Base-by-base conservation (phyloP, 92 coral and sea anemone genomes). In the Ricordea florida region DNA sequence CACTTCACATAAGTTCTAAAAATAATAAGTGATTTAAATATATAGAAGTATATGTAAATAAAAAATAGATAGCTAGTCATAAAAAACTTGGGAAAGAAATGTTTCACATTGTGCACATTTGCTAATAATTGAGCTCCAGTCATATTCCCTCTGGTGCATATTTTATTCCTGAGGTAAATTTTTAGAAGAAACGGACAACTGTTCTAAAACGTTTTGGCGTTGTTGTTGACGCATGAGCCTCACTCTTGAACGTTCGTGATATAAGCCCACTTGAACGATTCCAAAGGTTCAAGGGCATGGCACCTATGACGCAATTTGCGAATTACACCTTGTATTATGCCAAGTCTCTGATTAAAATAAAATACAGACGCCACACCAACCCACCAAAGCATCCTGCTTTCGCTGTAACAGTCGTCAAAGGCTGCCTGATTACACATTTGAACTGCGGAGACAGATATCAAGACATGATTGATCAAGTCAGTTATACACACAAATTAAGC, bases 211-310 rank as follows among this genome's bases (percentile, higher is more conserved):
- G 49, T 61, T 20, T 61, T 23, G 35, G 50, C 35, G 69, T 24
- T 22, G 66, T 61, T 61, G 49, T 62, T 59, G 66, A 59, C 43
- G 17, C 63, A 31, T 36, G 22, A 32, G 65, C 65, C 36, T 58
- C 34, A 37, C 14, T 37, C 50, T 61, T 61, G 30, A 38, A 35
- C 68, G 17, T 13, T 62, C 69, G 52, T 62, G 52, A 62, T 40
- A 62, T 50, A 40, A 40, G 68, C 69, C 25, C 69, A 42, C 52
- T 24, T 61, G 17, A 21, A 61, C 32, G 68, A 50, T 22, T 61
- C 68, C 48, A 38, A 61, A 61, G 3, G 48, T 17, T 4, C 0
- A 61, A 32, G 65, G 35, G 36, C 34, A 17, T 58, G 65, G 31
- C 65, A 58, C 22, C 41, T 58, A 34, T 33, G 65, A 20, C 28